A percentile compares a stretch with the other conserved stretches of the same genome.
Conservation (phyloP, 2,113 vertebrate genomes). For the Festucalex cinctus region DNA sequence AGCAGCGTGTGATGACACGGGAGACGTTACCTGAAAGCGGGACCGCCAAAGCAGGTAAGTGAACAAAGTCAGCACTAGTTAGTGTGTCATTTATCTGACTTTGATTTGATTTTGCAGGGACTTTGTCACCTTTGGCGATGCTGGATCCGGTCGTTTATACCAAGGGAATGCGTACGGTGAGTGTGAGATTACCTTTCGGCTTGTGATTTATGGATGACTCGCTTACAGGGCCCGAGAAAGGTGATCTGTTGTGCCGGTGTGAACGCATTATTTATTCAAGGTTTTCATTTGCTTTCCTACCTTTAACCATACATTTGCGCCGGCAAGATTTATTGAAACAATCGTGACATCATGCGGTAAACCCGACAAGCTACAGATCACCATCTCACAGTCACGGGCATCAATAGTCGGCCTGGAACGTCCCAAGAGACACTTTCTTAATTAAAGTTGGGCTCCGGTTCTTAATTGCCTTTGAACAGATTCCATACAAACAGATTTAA, state of each 20-base stretch:
- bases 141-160: conserved; percentile 33
- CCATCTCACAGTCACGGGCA: background rate
- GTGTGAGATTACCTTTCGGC: conserved; percentile 31
- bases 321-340: conserved; percentile 54
- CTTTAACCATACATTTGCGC: conserved; percentile 32
- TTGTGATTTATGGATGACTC: conserved; percentile 63
- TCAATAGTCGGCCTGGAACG: background rate
- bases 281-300: conserved; percentile 53
- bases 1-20: conserved; percentile 17
- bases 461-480: conserved; percentile 13
- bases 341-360: conserved; percentile 21
- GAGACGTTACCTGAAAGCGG: conserved; percentile 29
- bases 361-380: conserved; percentile 21
- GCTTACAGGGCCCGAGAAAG: conserved; percentile 50
- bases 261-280: conserved; percentile 64
- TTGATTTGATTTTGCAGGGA: conserved; percentile 52
- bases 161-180: conserved; percentile 41
- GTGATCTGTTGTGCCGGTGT: conserved; percentile 42
- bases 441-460: conserved; percentile 20
- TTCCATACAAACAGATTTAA: conserved; percentile 24
- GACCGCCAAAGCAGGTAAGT: conserved; percentile 19
- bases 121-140: conserved; percentile 49
- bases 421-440: conserved; percentile 4
- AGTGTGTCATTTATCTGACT: conserved; percentile 17
- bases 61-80: conserved; percentile 17